A percentile compares a stretch with the other conserved stretches of the same genome.
These are phyloP conservation scores for Eupelmus urozonus DNA, from an alignment of 2,888 invertebrate genomes.

Conservation along the genomic window DNA sequence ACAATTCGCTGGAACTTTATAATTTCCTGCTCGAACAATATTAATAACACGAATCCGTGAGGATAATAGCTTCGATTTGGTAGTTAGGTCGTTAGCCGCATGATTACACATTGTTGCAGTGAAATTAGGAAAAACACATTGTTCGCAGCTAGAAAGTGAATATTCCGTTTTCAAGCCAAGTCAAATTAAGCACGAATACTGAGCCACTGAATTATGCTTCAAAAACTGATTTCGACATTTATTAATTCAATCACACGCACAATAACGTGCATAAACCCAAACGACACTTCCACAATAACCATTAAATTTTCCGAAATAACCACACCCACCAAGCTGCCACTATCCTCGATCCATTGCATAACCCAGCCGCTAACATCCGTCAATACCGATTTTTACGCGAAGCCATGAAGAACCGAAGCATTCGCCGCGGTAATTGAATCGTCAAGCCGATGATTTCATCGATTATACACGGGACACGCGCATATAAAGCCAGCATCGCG, in stretches of 20 bases:
- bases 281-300: too few relatives aligned
- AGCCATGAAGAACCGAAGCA: neutral
- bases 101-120: neutral
- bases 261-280: too few relatives aligned
- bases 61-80: neutral
- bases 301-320: too few relatives aligned
- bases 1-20: conserved; percentile 27
- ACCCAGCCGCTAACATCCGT: too few relatives aligned
- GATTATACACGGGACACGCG: conserved; percentile 23
- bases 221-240: too few relatives aligned
- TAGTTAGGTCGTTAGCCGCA: neutral
- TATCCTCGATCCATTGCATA: too few relatives aligned
- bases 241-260: too few relatives aligned
- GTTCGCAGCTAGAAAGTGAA: neutral
- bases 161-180: neutral
- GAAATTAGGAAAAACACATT: conserved; percentile 2
- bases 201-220: too few relatives aligned
- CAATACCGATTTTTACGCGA: too few relatives aligned
- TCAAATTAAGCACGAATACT: too few relatives aligned
- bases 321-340: too few relatives aligned
- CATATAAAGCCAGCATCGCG: conserved; percentile 1
- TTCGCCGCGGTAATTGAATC: conserved; percentile 33
- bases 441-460: conserved; percentile 44
- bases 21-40: conserved; percentile 49
- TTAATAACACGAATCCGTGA: conserved; percentile 15